Base-by-base conservation (phyloP, 37 sponge, comb jelly and placozoan genomes). In the Beroe ovata region DNA sequence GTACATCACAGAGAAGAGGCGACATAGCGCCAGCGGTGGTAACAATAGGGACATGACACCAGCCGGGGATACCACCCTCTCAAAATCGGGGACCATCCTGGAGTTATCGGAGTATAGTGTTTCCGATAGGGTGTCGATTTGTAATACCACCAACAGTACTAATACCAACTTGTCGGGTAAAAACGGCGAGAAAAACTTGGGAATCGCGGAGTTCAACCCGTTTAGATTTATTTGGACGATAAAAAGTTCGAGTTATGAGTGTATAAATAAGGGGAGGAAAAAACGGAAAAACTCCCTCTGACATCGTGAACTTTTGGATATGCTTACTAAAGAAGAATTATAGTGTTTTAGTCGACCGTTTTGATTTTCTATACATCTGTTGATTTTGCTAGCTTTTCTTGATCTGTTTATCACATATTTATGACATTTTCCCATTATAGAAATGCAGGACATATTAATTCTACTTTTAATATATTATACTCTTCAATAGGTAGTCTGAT, bases 181-280 rank as follows among this genome's bases (percentile, higher is more conserved):
- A 4, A 26, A 14, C 21, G 28, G 4, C 19, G 28, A 62, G 8
- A 77, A 77, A 23, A 42, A 42, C 28, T 25, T 42, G 22, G 84
- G 38, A 1, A 42, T 39, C 22, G 8, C 54, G 38, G 54, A 42
- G 42, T 77, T 77, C 41, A 77, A 77, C 25, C 84, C 84, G 22
- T 77, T 77, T 40, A 77, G 54, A 40, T 77, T 42, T 25, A 77
- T 77, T 77, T 77, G 84, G 84, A 77, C 42, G 1, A 42, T 77
- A 1, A 77, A 77, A 54, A 77, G 84, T 25, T 39, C 84, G 22
- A 77, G 84, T 25, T 77, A 77, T 40, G 84, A 77, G 54, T 77
- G 84, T 77, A 42, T 32, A 3, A 77, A 25, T 11, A 77, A 42
- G 22, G 54, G 84, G 0, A 77, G 84, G 84, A 77, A 11, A 11